These are phyloP conservation scores for Calypte anna DNA, from an alignment of 2,113 vertebrate species.

Conservation along the genomic window DNA sequence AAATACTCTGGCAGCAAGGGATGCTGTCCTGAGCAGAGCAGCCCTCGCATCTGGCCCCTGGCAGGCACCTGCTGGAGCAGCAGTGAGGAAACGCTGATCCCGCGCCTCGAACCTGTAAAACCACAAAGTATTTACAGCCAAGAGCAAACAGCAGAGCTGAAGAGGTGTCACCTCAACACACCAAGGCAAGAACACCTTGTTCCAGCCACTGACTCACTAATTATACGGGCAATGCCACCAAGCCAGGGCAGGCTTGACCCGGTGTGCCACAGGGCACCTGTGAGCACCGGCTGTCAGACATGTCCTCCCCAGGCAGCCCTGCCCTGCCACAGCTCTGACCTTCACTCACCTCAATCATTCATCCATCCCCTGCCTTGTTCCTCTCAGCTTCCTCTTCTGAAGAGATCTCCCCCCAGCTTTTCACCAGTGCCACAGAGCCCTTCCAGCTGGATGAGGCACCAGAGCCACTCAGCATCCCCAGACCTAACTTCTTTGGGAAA, in stretches of 20 bases:
- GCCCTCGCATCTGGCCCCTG: not conserved
- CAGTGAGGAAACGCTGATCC: not conserved
- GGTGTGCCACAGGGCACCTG: conserved; percentile 24
- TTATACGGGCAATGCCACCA: conserved; percentile 41
- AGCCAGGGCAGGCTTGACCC: not conserved
- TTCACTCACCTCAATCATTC: conserved; percentile 13
- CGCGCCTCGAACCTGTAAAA: conserved; percentile 22
- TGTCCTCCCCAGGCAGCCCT: conserved; percentile 2
- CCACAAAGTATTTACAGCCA: conserved; percentile 51
- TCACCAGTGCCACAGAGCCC: rapidly evolving
- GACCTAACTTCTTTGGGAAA: not conserved
- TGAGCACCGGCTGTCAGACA: not conserved
- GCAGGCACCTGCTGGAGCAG: not conserved
- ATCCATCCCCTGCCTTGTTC: not conserved
- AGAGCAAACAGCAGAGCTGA: conserved; percentile 51
- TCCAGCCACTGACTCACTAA: conserved; percentile 61
- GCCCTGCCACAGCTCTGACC: not conserved
- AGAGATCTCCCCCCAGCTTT: not conserved
- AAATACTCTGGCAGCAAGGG: not conserved
- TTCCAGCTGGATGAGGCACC: not conserved
- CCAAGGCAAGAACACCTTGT: conserved; percentile 60
- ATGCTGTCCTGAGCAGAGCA: not conserved
- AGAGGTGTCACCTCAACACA: conserved; percentile 28
- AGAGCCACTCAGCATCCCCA: not conserved
- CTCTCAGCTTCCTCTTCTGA: not conserved